Evolutionary conservation across 2,888 invertebrate genomes (phyloP), one percentile per base, ranked within the genome.

Genomic region (Dascillus cervinus): DNA sequence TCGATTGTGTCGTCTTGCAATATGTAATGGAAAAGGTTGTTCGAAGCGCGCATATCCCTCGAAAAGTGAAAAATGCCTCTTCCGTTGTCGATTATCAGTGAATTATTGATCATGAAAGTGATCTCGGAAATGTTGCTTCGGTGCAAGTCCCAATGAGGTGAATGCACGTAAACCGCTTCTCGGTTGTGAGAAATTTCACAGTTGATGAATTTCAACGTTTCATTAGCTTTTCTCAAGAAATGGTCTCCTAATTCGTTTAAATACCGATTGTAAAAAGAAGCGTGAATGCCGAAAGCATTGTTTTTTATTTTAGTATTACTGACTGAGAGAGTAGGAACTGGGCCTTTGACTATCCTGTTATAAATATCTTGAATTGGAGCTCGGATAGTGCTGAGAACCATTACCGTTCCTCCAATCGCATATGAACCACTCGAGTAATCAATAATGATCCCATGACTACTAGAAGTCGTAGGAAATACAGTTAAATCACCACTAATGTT

Each of bases 21-120:
- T 13, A 87, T 73, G 75, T 97, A 98, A 58, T 96, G 92, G 70
- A 94, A 98, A 1, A 98, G 72, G 66, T 98, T 98, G 55, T 97
- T 97, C 0, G 96, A 94, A 41, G 91, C 86, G 46, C 94, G 78
- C 49, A 97, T 77, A 63, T 98, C 94, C 53, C 91, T 79, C 22
- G 92, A 90, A 50, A 88, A 84, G 50, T 96, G 95, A 32, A 78
- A 75, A 40, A 96, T 79, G 8, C 95, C 91, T 58, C 75, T 77
- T 0, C 84, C 85, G 59, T 98, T 98, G 51, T 89, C 85, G 0
- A 79, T 79, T 20, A 98, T 84, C 35, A 83, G 68, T 28, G 84
- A 84, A 45, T 79, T 79, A 50, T 94, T 92, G 2, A 98, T 73
- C 67, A 87, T 87, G 42, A 96, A 79, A 0, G 85, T 82, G 26